These are phyloP conservation scores for Microtus montanus DNA, from an alignment of 2,113 vertebrate species.

Conservation along the genomic window DNA sequence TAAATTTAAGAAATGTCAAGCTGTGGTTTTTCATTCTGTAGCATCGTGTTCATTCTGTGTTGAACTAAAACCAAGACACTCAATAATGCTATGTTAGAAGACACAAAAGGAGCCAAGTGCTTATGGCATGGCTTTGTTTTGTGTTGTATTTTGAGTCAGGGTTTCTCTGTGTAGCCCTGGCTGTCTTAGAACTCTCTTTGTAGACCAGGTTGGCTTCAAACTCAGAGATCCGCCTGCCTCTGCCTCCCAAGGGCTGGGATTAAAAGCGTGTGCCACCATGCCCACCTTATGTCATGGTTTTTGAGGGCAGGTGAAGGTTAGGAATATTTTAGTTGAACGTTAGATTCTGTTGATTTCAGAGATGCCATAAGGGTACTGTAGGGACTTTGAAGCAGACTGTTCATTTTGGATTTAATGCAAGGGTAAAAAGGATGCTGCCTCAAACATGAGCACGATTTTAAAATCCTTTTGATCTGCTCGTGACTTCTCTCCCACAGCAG, in stretches of 20 bases:
- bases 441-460: background rate
- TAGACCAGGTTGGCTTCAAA: background rate
- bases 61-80: background rate
- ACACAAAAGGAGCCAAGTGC: background rate
- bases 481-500: too few relatives aligned
- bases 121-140: background rate
- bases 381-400: background rate
- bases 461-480: background rate
- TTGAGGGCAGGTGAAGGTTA: background rate
- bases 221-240: background rate
- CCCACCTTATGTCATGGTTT: background rate
- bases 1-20: slow-evolving; percentile 69
- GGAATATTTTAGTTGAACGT: background rate
- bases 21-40: slow-evolving; percentile 54
- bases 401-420: background rate
- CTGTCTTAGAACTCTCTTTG: background rate
- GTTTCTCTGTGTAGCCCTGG: background rate
- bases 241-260: background rate
- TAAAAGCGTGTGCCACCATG: background rate
- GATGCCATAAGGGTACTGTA: background rate
- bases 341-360: background rate
- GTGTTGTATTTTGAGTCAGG: background rate
- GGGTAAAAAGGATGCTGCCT: background rate
- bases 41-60: background rate
- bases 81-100: background rate